Percentiles rank a stretch among this genome's conserved stretches.
Evolutionary conservation across 2,797 vertebrate species (phyloP).

Genomic region (Hipposideros larvatus): DNA sequence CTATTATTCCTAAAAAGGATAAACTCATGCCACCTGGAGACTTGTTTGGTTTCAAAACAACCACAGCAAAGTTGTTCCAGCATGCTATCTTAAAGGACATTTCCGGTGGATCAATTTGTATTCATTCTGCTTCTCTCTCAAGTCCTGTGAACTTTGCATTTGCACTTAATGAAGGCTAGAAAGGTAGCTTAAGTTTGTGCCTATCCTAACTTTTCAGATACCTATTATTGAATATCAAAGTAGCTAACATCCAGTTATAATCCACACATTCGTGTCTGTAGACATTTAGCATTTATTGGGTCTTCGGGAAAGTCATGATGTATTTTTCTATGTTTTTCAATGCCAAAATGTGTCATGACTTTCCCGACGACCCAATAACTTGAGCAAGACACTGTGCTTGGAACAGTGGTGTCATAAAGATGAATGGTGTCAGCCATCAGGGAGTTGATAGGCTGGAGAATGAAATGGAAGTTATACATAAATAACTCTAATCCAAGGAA

Average conservation of each 20-base stretch:
- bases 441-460: background rate
- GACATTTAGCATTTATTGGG: background rate
- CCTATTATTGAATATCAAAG: background rate
- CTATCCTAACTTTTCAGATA: background rate
- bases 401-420: background rate
- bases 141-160: constrained; percentile 1
- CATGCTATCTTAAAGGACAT: constrained; percentile 17
- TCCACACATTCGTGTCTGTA: background rate
- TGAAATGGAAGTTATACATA: background rate
- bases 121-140: constrained; percentile 41
- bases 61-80: background rate
- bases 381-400: background rate
- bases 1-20: background rate
- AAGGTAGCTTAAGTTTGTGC: background rate
- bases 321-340: too few relatives aligned
- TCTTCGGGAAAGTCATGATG: too few relatives aligned
- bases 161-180: background rate
- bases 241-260: background rate
- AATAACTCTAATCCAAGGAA: background rate
- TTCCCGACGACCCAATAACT: background rate
- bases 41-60: constrained; percentile 13
- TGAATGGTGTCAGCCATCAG: background rate
- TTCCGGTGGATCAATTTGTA: background rate
- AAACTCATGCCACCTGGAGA: background rate
- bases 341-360: too few relatives aligned